phyloP scores from a whole-genome alignment of 2,797 vertebrate genomes.

The Clarias platycephalus region DNA sequence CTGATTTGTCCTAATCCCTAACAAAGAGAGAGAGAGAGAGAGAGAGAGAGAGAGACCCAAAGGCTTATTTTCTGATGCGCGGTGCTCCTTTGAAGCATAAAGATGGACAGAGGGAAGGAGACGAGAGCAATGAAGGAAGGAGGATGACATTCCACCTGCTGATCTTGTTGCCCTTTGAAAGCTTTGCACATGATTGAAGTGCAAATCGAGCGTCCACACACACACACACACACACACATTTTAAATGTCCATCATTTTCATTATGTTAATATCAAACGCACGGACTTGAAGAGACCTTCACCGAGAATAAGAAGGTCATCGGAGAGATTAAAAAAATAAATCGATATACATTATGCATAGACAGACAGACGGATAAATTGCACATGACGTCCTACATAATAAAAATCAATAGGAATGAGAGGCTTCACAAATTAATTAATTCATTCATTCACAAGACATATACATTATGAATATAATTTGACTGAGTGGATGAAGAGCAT shows the following conservation, averaged over 20 bases:
- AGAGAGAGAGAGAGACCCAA: background rate
- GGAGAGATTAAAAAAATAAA: background rate
- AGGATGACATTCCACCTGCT: slow-evolving; percentile 19
- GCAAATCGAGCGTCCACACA: background rate
- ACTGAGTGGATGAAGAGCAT: background rate
- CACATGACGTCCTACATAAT: background rate
- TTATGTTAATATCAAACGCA: background rate
- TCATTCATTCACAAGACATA: no score
- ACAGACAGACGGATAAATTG: background rate
- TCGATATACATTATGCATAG: background rate
- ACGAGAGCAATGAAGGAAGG: background rate
- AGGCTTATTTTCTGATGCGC: slow-evolving; percentile 1
- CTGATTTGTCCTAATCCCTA: slow-evolving; percentile 63
- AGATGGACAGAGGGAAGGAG: background rate
- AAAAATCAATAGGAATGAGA: background rate
- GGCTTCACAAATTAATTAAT: background rate
- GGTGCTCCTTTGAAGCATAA: background rate
- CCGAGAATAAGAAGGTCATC: background rate
- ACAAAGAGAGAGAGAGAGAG: slow-evolving; percentile 16
- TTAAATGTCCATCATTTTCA: background rate
- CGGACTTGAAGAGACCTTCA: background rate
- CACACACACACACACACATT: slow-evolving; percentile 30
- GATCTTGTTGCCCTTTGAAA: slow-evolving; percentile 13
- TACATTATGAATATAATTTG: background rate
- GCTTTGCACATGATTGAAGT: background rate